Evolutionary conservation across 1,140 invertebrate species (phyloP).

Genomic region (Apolygus lucorum): DNA sequence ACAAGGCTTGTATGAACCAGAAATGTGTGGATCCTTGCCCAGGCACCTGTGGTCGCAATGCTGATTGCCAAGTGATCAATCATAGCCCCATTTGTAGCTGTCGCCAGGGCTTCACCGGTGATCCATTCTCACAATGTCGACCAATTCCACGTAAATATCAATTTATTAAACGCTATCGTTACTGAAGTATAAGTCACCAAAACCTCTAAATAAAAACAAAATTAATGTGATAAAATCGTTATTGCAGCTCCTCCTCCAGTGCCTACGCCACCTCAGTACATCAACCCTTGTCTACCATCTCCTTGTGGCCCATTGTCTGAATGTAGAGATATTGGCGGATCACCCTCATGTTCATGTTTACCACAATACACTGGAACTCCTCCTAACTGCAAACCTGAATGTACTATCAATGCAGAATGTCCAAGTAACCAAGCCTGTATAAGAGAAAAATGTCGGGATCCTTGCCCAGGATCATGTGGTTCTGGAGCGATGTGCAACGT

Average conservation of each 20-base stretch:
- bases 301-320: slow-evolving; percentile 65
- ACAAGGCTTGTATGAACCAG: slow-evolving; percentile 57
- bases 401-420: slow-evolving; percentile 62
- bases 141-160: slow-evolving; percentile 36
- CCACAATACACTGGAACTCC: slow-evolving; percentile 62
- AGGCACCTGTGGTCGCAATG: slow-evolving; percentile 60
- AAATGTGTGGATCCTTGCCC: slow-evolving; percentile 58
- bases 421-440: slow-evolving; percentile 60
- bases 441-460: slow-evolving; percentile 62
- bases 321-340: slow-evolving; percentile 54
- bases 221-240: no score
- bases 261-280: slow-evolving; percentile 59
- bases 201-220: no score
- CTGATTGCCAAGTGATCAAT: slow-evolving; percentile 62
- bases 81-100: slow-evolving; percentile 53
- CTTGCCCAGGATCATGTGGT: slow-evolving; percentile 68
- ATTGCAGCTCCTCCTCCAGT: slow-evolving; percentile 31
- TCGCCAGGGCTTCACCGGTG: slow-evolving; percentile 46
- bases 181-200: slow-evolving; percentile 20
- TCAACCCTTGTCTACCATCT: slow-evolving; percentile 58
- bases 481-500: slow-evolving; percentile 64
- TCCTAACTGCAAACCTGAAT: slow-evolving; percentile 65
- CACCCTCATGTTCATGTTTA: slow-evolving; percentile 57
- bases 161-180: no score
- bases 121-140: slow-evolving; percentile 49